Percentiles rank a stretch among this genome's conserved stretches.
phyloP scores from a whole-genome alignment of 2,113 vertebrate genomes.

The Sinocyclocheilus anshuiensis region DNA sequence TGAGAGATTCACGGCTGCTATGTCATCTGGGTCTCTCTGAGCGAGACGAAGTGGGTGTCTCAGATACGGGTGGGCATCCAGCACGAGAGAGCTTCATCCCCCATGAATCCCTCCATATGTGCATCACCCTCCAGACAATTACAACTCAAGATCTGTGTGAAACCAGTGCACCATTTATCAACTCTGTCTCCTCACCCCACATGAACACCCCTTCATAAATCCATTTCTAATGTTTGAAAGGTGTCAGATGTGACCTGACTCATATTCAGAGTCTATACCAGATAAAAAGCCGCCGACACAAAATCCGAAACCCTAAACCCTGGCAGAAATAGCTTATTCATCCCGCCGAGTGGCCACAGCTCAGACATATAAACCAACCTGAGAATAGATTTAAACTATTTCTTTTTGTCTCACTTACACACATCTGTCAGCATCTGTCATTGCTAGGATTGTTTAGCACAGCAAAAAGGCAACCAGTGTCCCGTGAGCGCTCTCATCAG shows the following conservation, averaged over 20 bases:
- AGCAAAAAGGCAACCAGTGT: neutral
- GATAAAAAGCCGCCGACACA: neutral
- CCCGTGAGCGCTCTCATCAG: neutral
- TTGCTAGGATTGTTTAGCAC: neutral
- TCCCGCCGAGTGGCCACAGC: neutral
- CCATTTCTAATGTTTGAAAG: slow-evolving; percentile 4
- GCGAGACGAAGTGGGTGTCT: neutral
- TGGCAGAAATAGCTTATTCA: neutral
- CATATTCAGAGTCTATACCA: neutral
- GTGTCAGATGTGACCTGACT: neutral
- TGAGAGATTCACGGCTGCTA: neutral
- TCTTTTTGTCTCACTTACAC: neutral
- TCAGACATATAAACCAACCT: neutral
- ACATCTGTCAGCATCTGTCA: neutral
- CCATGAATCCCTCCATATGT: neutral
- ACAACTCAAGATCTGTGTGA: neutral
- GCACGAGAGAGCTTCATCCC: neutral
- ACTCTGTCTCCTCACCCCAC: neutral
- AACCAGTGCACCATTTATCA: slow-evolving; percentile 16
- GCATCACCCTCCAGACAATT: slow-evolving; percentile 10
- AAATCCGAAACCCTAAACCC: slow-evolving; percentile 12
- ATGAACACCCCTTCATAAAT: slow-evolving; percentile 1
- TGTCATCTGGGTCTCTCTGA: neutral
- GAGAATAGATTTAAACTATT: neutral
- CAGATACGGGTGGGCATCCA: slow-evolving; percentile 32